A percentile compares a stretch with the other conserved stretches of the same genome.
These are phyloP conservation scores for Telmatochromis brichardi DNA, from an alignment of 2,113 vertebrate genomes.

Conservation along the genomic window DNA sequence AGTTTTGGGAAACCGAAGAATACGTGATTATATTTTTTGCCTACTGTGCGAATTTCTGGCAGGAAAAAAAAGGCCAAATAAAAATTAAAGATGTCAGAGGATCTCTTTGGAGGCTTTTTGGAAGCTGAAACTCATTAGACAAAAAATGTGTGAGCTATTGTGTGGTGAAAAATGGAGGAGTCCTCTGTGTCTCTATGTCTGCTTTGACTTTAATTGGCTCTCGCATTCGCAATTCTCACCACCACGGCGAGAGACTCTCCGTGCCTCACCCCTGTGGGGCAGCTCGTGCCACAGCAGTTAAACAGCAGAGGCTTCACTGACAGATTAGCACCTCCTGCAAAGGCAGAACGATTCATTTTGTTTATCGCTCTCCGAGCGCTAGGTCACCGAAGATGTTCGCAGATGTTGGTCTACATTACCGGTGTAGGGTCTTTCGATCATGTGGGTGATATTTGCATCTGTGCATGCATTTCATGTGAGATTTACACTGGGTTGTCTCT, in stretches of 20 bases:
- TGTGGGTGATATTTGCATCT: neutral
- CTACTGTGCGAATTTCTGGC: neutral
- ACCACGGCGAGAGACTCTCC: neutral
- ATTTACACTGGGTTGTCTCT: neutral
- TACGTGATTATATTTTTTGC: neutral
- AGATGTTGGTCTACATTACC: neutral
- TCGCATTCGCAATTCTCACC: conserved; percentile 15
- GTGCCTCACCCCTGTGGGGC: neutral
- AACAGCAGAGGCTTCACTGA: conserved; percentile 2
- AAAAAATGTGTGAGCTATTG: neutral
- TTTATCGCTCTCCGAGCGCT: neutral
- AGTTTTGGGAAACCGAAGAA: neutral
- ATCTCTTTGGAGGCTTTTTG: neutral
- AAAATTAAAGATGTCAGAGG: neutral
- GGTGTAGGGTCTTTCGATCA: neutral
- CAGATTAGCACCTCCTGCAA: conserved; percentile 4
- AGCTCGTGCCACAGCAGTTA: neutral
- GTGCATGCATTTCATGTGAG: neutral
- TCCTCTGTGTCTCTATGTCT: neutral
- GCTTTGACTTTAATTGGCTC: conserved; percentile 43
- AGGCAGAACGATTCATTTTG: neutral
- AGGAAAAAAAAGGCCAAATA: neutral
- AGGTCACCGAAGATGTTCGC: neutral
- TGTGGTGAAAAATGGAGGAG: neutral
- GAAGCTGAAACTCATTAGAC: conserved; percentile 19